phyloP scores from a whole-genome alignment of 2,113 vertebrate species.

The Corythaixoides concolor region DNA sequence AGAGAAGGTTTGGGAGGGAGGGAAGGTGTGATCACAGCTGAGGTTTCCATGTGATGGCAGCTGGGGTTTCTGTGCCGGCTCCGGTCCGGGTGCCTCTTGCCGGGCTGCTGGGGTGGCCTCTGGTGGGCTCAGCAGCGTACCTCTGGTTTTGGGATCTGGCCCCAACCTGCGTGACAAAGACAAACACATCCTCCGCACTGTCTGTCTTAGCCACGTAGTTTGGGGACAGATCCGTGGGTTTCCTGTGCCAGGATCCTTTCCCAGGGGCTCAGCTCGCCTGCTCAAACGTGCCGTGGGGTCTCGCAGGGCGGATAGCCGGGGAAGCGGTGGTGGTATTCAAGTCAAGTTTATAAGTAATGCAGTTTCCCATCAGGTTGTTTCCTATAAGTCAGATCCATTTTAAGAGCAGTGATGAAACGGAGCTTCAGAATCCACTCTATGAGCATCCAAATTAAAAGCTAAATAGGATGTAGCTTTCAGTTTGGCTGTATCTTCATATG shows the following conservation, averaged over 20 bases:
- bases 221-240: background rate
- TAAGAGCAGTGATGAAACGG: conserved; percentile 49
- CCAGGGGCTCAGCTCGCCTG: background rate
- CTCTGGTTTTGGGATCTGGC: background rate
- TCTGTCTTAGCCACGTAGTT: fast-evolving
- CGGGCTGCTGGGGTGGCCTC: background rate
- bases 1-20: fast-evolving
- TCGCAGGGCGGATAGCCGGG: background rate
- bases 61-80: fast-evolving
- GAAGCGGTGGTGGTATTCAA: background rate
- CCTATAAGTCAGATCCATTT: conserved; percentile 78
- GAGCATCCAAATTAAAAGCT: conserved; percentile 82
- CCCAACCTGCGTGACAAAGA: fast-evolving
- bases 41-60: fast-evolving
- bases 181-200: background rate
- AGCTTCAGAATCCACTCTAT: conserved; percentile 71
- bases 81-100: background rate
- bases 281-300: fast-evolving
- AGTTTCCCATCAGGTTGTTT: conserved; percentile 74
- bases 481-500: conserved; percentile 74
- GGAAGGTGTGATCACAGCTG: background rate
- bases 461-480: conserved; percentile 81
- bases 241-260: background rate
- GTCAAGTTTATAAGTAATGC: conserved; percentile 61
- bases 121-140: fast-evolving